Percentiles rank a stretch among this genome's conserved stretches.
Evolutionary conservation across 2,113 vertebrate genomes (phyloP).

Genomic region (Clarias batrachus): DNA sequence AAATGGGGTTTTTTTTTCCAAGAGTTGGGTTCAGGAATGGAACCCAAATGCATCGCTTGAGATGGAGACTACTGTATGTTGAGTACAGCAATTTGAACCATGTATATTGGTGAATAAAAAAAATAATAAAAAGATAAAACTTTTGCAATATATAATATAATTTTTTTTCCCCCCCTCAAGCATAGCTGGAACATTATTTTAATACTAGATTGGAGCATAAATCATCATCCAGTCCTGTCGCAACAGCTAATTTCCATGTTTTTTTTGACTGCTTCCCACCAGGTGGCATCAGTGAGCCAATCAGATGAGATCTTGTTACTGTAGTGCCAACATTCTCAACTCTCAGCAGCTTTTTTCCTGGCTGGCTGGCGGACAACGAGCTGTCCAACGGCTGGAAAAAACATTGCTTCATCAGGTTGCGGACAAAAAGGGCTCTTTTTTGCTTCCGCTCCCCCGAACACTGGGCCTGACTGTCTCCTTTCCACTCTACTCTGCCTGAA

Average conservation of each 20-base stretch:
- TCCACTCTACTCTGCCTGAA: conserved; percentile 13
- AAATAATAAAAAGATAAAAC: too few relatives aligned
- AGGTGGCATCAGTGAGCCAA: conserved; percentile 42
- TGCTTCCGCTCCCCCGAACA: conserved; percentile 1
- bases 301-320: conserved; percentile 41
- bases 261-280: not conserved
- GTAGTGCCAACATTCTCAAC: conserved; percentile 42
- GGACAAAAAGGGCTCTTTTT: conserved; percentile 33
- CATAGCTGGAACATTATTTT: not conserved
- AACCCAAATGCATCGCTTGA: too few relatives aligned
- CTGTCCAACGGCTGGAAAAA: conserved; percentile 22
- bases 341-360: conserved; percentile 50
- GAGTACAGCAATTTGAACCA: too few relatives aligned
- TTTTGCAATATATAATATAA: too few relatives aligned
- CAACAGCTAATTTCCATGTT: not conserved
- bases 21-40: too few relatives aligned
- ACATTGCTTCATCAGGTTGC: conserved; percentile 28
- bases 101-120: too few relatives aligned
- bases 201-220: too few relatives aligned
- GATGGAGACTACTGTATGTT: too few relatives aligned
- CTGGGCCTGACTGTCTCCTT: conserved; percentile 2
- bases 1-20: too few relatives aligned
- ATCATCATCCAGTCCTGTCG: not conserved
- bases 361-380: conserved; percentile 22
- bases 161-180: not conserved